Conservation (phyloP, 2,113 vertebrate species). For the Podocnemis expansa region DNA sequence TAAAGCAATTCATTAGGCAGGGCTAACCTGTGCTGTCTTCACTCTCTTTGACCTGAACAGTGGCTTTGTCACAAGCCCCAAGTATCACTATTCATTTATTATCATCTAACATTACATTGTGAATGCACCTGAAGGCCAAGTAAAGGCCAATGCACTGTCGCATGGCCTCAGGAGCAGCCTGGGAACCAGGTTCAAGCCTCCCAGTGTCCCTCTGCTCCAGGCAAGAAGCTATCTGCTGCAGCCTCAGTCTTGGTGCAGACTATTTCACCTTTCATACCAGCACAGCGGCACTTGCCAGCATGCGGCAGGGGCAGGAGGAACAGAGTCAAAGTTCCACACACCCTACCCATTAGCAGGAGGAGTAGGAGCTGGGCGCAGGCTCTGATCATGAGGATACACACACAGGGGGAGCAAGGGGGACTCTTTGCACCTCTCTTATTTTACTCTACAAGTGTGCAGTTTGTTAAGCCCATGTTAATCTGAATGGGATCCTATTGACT, state of each 20-base stretch:
- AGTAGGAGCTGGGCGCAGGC: background rate
- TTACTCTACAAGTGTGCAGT: background rate
- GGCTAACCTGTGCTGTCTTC: background rate
- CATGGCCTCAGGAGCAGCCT: fast-evolving
- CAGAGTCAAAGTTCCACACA: background rate
- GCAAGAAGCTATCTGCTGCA: background rate
- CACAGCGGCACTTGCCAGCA: background rate
- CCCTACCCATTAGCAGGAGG: background rate
- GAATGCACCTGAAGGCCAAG: background rate
- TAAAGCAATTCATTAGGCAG: background rate
- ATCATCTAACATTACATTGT: background rate
- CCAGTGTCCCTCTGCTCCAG: background rate
- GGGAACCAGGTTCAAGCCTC: background rate
- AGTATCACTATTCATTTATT: background rate
- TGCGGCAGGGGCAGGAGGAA: background rate
- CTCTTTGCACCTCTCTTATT: background rate
- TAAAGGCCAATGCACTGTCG: fast-evolving
- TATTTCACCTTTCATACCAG: background rate
- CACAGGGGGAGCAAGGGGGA: background rate
- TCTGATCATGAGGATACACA: background rate
- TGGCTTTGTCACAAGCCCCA: background rate
- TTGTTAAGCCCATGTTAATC: background rate
- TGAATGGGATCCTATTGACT: background rate
- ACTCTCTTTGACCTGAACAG: slow-evolving; percentile 1
- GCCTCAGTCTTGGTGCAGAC: background rate